Evolutionary conservation across 1,140 invertebrate species (phyloP).

Genomic region (Holcopasites calliopsidis): DNA sequence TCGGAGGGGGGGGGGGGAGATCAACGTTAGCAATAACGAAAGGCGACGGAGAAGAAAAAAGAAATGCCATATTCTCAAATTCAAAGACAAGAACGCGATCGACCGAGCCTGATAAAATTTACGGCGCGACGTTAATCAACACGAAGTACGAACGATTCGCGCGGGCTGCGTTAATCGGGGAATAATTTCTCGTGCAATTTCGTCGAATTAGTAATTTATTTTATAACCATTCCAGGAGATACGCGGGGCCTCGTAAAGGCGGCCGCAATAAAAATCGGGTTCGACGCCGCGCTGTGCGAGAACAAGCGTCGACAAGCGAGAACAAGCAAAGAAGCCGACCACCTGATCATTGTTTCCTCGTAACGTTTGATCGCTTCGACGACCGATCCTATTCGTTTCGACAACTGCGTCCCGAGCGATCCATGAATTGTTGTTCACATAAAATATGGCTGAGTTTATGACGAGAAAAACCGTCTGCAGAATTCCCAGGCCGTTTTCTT

Average conservation of each 20-base stretch:
- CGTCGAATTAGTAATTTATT: conserved; percentile 41
- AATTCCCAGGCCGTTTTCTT: too few relatives aligned
- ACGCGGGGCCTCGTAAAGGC: conserved; percentile 14
- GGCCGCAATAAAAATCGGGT: conserved; percentile 19
- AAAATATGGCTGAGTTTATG: too few relatives aligned
- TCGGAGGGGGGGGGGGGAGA: background rate
- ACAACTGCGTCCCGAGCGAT: background rate
- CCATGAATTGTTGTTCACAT: background rate
- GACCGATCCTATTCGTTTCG: too few relatives aligned
- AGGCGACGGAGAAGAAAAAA: background rate
- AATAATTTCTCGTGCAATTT: conserved; percentile 40
- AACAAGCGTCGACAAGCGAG: too few relatives aligned
- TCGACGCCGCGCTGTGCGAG: background rate
- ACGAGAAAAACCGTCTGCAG: too few relatives aligned
- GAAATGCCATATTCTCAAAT: background rate
- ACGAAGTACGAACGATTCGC: conserved; percentile 21
- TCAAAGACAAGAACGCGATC: background rate
- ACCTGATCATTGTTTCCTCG: background rate
- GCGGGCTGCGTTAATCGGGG: conserved; percentile 20
- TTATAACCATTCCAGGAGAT: conserved; percentile 20
- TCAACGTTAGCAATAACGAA: background rate
- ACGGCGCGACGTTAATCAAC: conserved; percentile 18
- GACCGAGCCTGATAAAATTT: background rate
- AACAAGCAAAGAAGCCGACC: background rate
- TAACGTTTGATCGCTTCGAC: background rate